Evolutionary conservation across 2,888 invertebrate species (phyloP).

Genomic region (Ditula angustiorana): DNA sequence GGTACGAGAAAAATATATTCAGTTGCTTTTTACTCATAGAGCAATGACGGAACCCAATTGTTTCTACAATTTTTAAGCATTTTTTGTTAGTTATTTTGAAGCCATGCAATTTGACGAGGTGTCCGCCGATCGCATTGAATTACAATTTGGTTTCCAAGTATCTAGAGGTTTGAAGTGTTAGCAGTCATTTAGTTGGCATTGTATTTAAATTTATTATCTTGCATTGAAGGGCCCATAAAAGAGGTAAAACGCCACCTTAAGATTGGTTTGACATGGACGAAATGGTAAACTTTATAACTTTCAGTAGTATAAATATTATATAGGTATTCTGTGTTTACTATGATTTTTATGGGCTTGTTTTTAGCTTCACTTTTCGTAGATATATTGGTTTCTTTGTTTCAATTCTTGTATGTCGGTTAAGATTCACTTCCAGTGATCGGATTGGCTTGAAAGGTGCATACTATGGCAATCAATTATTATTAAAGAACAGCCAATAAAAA

Average conservation of each 20-base stretch:
- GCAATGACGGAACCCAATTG: slow-evolving; percentile 4
- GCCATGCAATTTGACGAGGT: slow-evolving; percentile 20
- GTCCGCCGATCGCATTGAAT: slow-evolving; percentile 27
- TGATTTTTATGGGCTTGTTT: too few species aligned
- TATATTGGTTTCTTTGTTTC: too few species aligned
- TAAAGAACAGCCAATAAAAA: too few species aligned
- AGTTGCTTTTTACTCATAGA: background rate
- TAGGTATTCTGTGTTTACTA: too few species aligned
- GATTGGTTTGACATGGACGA: background rate
- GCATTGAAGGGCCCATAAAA: background rate
- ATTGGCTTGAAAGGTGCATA: too few species aligned
- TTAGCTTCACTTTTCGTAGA: too few species aligned
- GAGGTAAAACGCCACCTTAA: background rate
- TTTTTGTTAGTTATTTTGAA: slow-evolving; percentile 26
- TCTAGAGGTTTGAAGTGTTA: slow-evolving; percentile 26
- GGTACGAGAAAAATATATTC: background rate
- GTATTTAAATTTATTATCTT: slow-evolving; percentile 8
- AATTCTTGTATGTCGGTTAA: too few species aligned
- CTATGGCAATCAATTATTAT: too few species aligned
- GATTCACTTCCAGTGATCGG: too few species aligned
- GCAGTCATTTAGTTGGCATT: background rate
- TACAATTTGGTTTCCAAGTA: slow-evolving; percentile 29
- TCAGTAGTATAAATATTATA: too few species aligned
- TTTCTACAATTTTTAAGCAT: background rate
- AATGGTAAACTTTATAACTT: background rate